phyloP scores from a whole-genome alignment of 1,140 invertebrate species.

The Cataglyphis hispanica region DNA sequence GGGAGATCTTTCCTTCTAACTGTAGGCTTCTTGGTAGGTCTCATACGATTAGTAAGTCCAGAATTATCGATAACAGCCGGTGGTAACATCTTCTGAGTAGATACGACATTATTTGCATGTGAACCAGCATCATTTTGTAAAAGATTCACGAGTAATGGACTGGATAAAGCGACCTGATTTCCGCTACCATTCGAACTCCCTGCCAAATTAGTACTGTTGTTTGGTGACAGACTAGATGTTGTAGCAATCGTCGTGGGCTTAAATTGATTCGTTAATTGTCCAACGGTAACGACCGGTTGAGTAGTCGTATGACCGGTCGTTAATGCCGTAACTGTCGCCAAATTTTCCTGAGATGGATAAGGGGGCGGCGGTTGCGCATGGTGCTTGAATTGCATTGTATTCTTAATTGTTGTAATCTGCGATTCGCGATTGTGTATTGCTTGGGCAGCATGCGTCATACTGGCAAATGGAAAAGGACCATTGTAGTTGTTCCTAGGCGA shows the following conservation, averaged over 20 bases:
- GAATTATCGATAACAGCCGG: slow-evolving; percentile 85
- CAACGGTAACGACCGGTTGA: slow-evolving; percentile 75
- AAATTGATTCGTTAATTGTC: slow-evolving; percentile 78
- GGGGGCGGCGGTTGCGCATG: slow-evolving; percentile 85
- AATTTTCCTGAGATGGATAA: slow-evolving; percentile 83
- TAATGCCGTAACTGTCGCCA: slow-evolving; percentile 75
- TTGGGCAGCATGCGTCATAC: slow-evolving; percentile 94
- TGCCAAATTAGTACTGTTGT: slow-evolving; percentile 72
- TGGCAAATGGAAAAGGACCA: slow-evolving; percentile 93
- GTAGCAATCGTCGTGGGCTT: slow-evolving; percentile 77
- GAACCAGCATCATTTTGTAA: slow-evolving; percentile 93
- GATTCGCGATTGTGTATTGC: slow-evolving; percentile 87
- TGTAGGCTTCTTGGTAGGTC: slow-evolving; percentile 84
- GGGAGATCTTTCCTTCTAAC: slow-evolving; percentile 83
- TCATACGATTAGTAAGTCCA: slow-evolving; percentile 84
- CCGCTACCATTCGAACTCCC: slow-evolving; percentile 78
- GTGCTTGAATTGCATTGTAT: slow-evolving; percentile 85
- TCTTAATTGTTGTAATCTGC: slow-evolving; percentile 80
- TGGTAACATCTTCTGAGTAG: slow-evolving; percentile 85
- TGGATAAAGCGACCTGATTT: slow-evolving; percentile 91
- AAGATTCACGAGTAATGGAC: slow-evolving; percentile 96
- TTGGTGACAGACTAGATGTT: slow-evolving; percentile 83
- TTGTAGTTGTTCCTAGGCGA: slow-evolving; percentile 87
- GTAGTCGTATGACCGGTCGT: slow-evolving; percentile 78
- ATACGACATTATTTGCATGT: slow-evolving; percentile 84